phyloP scores from a whole-genome alignment of 1,140 invertebrate genomes.

The Diprion similis region DNA sequence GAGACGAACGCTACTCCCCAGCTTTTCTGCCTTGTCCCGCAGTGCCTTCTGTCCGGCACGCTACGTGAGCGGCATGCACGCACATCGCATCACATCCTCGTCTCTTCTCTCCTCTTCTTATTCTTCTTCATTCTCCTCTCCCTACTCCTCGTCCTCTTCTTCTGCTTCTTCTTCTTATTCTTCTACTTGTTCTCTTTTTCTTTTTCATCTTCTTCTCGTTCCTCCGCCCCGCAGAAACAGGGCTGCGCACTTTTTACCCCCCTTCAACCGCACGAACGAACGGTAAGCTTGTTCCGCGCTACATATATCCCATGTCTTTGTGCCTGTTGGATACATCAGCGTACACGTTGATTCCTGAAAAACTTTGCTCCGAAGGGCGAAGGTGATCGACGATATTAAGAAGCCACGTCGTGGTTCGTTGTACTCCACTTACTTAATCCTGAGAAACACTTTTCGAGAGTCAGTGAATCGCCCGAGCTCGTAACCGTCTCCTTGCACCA shows the following conservation, averaged over 20 bases:
- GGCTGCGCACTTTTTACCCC: background rate
- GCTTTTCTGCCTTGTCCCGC: conserved; percentile 31
- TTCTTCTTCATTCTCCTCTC: conserved; percentile 19
- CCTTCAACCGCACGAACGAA: background rate
- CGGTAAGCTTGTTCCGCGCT: background rate
- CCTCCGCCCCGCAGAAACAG: background rate
- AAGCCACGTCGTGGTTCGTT: no score
- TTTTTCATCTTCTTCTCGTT: conserved; percentile 30
- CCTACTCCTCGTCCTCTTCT: conserved; percentile 25
- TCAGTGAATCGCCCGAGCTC: no score
- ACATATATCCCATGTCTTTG: conserved; percentile 18
- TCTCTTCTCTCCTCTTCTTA: background rate
- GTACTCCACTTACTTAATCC: no score
- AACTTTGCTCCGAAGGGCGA: no score
- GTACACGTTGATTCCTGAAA: no score
- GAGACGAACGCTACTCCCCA: conserved; percentile 17
- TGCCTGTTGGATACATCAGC: conserved; percentile 7
- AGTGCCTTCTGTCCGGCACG: conserved; percentile 42
- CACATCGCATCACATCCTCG: conserved; percentile 42
- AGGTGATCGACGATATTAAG: no score
- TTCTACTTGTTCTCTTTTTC: conserved; percentile 24
- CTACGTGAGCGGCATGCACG: conserved; percentile 58
- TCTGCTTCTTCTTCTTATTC: conserved; percentile 36
- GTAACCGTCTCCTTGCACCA: no score
- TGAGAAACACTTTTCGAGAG: no score